phyloP scores from a whole-genome alignment of 2,113 vertebrate genomes.

The Amia ocellicauda region DNA sequence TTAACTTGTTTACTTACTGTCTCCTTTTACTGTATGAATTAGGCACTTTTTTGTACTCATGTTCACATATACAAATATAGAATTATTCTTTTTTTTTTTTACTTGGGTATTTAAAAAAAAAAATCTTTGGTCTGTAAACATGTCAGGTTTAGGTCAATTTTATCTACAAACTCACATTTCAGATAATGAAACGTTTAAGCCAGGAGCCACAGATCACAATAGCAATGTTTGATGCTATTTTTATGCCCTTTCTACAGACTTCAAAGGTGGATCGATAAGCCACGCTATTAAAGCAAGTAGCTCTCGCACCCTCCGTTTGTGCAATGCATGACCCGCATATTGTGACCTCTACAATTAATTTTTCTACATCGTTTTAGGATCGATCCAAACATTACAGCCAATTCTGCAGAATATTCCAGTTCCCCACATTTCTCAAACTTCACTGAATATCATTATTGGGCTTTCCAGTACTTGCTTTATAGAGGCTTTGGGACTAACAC shows the following conservation, averaged over 20 bases:
- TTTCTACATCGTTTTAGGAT: slow-evolving; percentile 33
- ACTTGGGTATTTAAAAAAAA: slow-evolving; percentile 68
- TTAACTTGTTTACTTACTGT: slow-evolving; percentile 43
- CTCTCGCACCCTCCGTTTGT: slow-evolving; percentile 39
- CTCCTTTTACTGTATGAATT: slow-evolving; percentile 69
- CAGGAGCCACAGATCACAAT: slow-evolving; percentile 68
- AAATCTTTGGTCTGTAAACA: slow-evolving; percentile 95
- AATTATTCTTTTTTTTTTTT: slow-evolving; percentile 61
- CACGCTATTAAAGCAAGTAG: slow-evolving; percentile 51
- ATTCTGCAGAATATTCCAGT: not conserved
- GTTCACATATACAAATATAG: slow-evolving; percentile 85
- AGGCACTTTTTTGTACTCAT: slow-evolving; percentile 96
- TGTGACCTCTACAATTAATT: slow-evolving; percentile 44
- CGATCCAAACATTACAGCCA: not conserved
- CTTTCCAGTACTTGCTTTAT: slow-evolving; percentile 51
- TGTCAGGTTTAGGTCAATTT: slow-evolving; percentile 59
- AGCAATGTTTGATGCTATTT: slow-evolving; percentile 42
- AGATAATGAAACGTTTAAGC: slow-evolving; percentile 59
- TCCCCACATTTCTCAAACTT: not conserved
- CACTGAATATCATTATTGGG: slow-evolving; percentile 6
- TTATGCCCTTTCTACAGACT: slow-evolving; percentile 55
- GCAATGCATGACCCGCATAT: slow-evolving; percentile 52
- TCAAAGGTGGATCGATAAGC: slow-evolving; percentile 37
- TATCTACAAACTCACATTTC: slow-evolving; percentile 61
- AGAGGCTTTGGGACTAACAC: slow-evolving; percentile 70